Base-by-base conservation (phyloP, 2,888 invertebrate genomes). In the Pinctada fucata region DNA sequence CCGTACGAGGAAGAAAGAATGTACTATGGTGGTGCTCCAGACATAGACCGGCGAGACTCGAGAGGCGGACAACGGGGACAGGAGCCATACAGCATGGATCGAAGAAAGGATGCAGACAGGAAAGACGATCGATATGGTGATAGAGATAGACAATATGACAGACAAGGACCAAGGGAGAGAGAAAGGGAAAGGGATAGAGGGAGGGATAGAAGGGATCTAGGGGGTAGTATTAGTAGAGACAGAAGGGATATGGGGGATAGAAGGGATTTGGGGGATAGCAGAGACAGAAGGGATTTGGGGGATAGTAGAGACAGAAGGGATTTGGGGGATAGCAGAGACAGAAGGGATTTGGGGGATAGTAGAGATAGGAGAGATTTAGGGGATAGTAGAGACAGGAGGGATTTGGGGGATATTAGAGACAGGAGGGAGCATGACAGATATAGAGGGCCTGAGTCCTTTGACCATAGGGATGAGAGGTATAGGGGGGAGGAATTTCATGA, bases 321-420 rank as follows among this genome's bases (percentile, higher is more conserved):
- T 51, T 69, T 79, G 52, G 76, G 64, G n/a, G 75, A 77, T 63
- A 47, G 47, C 45, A 74, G 81, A 31, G 58, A 72, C 2, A 65
- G 76, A 49, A 48, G 72, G 16, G 45, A 69, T 10, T 48, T 45
- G 13, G 63, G 51, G 10, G 52, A 66, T 50, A 48, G 71, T 50
- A 74, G 72, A 50, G 72, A 73, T 51, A 51, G 73, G 66, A 67
- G 48, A 48, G 73, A 31, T n/a, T 4, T 45, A 65, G 72, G 45
- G 63, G 49, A 64, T 6, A 50, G 71, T 79, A 58, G 68, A 16
- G 10, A 69, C 16, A 72, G 82, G 52, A 66, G 73, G 50, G 75
- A 79, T 48, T 72, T 75, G 47, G 79, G 82, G 69, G 82, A 82
- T 48, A 79, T 75, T 67, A 78, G 78, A 0, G 81, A 84, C 51